These are phyloP conservation scores for Holcopasites calliopsidis DNA, from an alignment of 1,140 invertebrate species.

Conservation along the genomic window DNA sequence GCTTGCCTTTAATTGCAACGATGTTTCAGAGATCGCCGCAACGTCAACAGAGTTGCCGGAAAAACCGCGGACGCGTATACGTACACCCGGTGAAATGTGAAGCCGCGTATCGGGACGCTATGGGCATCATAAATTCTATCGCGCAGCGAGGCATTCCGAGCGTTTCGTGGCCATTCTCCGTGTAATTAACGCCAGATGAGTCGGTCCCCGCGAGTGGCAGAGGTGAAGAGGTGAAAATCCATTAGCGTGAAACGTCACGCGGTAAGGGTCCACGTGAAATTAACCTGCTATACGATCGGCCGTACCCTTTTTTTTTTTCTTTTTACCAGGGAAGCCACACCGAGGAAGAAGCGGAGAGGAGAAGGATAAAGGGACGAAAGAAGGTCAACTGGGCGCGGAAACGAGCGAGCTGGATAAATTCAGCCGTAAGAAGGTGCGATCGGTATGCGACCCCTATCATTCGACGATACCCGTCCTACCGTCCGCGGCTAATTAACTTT, in stretches of 20 bases:
- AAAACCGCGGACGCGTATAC: not conserved
- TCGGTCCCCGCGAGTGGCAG: constrained; percentile 46
- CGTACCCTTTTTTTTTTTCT: no score
- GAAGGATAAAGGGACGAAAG: not conserved
- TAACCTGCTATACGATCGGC: constrained; percentile 59
- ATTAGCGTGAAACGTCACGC: constrained; percentile 62
- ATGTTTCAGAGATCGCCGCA: constrained; percentile 41
- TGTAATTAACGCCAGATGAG: constrained; percentile 65
- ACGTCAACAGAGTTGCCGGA: not conserved
- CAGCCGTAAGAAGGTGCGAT: constrained; percentile 39
- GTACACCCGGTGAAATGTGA: not conserved
- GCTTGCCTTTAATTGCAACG: constrained; percentile 40
- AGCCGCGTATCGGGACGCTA: constrained; percentile 12
- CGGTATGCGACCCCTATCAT: constrained; percentile 25
- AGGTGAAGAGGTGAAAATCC: constrained; percentile 66
- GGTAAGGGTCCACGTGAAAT: constrained; percentile 58
- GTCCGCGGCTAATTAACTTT: constrained; percentile 35
- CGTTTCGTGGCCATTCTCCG: constrained; percentile 60
- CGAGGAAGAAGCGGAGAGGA: not conserved
- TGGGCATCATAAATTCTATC: constrained; percentile 61
- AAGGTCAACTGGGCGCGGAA: constrained; percentile 13
- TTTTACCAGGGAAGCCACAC: constrained; percentile 1
- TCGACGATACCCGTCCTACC: not conserved
- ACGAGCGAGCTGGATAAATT: constrained; percentile 36
- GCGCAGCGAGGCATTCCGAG: constrained; percentile 60